phyloP scores from a whole-genome alignment of 2,888 invertebrate genomes.

The Apodemia duryi region DNA sequence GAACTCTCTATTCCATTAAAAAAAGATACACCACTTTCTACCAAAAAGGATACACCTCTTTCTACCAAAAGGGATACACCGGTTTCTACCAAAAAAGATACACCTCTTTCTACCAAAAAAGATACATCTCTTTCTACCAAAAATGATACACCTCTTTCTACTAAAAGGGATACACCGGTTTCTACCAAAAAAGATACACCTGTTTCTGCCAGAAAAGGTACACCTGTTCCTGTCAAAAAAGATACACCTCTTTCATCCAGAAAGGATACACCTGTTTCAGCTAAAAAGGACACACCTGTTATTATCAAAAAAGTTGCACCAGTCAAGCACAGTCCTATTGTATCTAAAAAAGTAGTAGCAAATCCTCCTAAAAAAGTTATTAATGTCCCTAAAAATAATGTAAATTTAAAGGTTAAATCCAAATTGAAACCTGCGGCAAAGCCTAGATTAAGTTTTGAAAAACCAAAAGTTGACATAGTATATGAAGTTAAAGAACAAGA shows the following conservation, averaged over 20 bases:
- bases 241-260: slow-evolving; percentile 11
- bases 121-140: neutral
- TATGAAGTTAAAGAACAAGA: slow-evolving; percentile 62
- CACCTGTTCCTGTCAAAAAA: neutral
- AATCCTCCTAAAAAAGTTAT: neutral
- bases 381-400: neutral
- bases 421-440: neutral
- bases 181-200: neutral
- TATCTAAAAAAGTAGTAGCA: neutral
- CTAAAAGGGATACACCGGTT: neutral
- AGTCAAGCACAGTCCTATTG: neutral
- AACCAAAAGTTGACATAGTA: slow-evolving; percentile 34
- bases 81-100: neutral
- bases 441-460: slow-evolving; percentile 16
- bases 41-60: neutral
- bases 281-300: neutral
- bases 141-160: neutral
- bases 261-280: neutral
- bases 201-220: neutral
- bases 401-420: neutral
- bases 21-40: neutral
- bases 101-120: slow-evolving; percentile 11
- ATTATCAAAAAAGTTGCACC: neutral
- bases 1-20: neutral
- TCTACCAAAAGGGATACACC: neutral